phyloP scores from a whole-genome alignment of 2,888 invertebrate species.

The Deilephila elpenor region DNA sequence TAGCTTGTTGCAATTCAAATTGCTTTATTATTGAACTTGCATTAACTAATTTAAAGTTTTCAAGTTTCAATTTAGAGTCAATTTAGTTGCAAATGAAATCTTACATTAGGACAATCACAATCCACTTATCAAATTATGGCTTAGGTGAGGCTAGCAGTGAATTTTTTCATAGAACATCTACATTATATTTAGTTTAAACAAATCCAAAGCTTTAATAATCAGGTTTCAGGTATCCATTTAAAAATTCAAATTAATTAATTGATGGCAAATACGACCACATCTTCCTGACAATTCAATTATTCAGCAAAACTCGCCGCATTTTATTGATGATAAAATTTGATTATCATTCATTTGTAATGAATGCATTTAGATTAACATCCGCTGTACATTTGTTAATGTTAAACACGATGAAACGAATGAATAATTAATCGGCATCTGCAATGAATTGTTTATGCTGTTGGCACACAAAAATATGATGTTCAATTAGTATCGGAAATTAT shows the following conservation, averaged over 20 bases:
- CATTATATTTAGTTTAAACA: no score
- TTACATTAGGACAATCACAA: no score
- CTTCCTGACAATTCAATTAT: not conserved
- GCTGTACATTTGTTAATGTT: not conserved
- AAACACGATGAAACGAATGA: not conserved
- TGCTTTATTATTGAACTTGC: not conserved
- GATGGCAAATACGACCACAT: not conserved
- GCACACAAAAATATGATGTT: not conserved
- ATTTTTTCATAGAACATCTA: no score
- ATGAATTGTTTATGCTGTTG: not conserved
- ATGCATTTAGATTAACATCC: slow-evolving; percentile 1
- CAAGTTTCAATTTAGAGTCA: no score
- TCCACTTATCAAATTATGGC: no score
- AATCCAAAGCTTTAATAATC: no score
- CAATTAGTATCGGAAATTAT: no score
- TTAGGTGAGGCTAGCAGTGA: no score
- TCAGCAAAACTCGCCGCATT: not conserved
- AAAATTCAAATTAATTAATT: not conserved
- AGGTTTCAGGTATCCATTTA: no score
- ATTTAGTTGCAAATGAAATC: no score
- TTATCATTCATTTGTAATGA: not conserved
- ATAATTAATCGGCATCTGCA: not conserved
- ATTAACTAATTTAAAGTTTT: not conserved
- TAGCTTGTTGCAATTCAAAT: not conserved
- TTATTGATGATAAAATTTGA: not conserved